A percentile compares a stretch with the other conserved stretches of the same genome.
These are phyloP conservation scores for Mythimna lalbum DNA, from an alignment of 2,888 invertebrate species.

Conservation along the genomic window DNA sequence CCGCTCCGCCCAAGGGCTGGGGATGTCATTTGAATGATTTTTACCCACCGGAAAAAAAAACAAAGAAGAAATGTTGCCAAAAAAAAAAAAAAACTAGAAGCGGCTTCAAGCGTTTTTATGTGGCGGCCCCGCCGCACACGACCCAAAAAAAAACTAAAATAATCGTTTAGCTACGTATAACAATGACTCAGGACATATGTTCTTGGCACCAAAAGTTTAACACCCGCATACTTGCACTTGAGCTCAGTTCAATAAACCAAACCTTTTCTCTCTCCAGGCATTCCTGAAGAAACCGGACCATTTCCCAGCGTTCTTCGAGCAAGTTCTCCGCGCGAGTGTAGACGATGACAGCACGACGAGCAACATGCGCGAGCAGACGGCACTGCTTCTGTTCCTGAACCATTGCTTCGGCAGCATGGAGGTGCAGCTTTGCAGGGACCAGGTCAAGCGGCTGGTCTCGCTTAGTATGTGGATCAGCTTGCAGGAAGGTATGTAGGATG, in stretches of 20 bases:
- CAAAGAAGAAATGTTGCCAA: no score
- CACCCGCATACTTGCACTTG: not conserved
- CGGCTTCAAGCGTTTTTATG: no score
- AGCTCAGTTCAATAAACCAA: not conserved
- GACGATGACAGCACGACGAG: conserved; percentile 87
- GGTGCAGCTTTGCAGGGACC: conserved; percentile 97
- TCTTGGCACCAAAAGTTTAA: not conserved
- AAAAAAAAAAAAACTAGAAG: no score
- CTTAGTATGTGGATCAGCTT: conserved; percentile 98
- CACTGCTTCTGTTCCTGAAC: conserved; percentile 97
- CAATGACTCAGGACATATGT: no score
- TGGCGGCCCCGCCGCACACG: no score
- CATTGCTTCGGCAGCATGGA: conserved; percentile 99
- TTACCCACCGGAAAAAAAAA: no score
- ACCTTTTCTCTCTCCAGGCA: conserved; percentile 85
- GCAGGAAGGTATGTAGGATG: conserved; percentile 91
- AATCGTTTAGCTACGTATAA: no score
- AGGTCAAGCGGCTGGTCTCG: conserved; percentile 97
- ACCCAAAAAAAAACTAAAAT: no score
- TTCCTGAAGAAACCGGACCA: conserved; percentile 95
- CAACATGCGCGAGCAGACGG: conserved; percentile 94
- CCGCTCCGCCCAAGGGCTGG: no score
- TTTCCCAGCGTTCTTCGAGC: conserved; percentile 95
- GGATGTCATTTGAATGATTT: no score
- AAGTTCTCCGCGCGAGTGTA: conserved; percentile 94